phyloP scores from a whole-genome alignment of 1,140 invertebrate species.

The Babylonia areolata region DNA sequence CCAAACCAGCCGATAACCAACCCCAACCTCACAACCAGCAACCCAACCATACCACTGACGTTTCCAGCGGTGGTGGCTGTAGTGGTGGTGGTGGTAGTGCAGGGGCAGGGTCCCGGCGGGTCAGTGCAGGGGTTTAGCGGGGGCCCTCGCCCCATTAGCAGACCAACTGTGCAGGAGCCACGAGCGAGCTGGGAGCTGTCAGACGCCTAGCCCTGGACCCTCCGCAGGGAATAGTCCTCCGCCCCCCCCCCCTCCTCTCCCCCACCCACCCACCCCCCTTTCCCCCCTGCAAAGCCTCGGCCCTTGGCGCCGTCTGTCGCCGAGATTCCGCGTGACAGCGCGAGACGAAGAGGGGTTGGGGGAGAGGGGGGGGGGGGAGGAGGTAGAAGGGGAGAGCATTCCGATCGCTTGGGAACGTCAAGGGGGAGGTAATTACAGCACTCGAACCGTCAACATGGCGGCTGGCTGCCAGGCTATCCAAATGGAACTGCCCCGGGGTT shows the following conservation, averaged over 20 bases:
- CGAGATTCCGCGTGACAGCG: constrained; percentile 38
- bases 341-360: constrained; percentile 19
- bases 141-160: background rate
- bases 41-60: too few relatives aligned
- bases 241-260: background rate
- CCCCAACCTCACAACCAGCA: too few relatives aligned
- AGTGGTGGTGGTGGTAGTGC: too few relatives aligned
- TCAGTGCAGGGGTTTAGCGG: background rate
- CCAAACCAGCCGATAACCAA: too few relatives aligned
- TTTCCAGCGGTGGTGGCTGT: too few relatives aligned
- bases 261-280: background rate
- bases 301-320: constrained; percentile 40
- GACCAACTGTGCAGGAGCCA: background rate
- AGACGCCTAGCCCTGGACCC: background rate
- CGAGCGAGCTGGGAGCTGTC: background rate
- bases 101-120: background rate
- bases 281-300: constrained; percentile 25
- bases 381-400: background rate
- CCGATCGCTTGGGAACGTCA: constrained; percentile 22
- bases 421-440: constrained; percentile 40
- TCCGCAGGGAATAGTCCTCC: constrained; percentile 6
- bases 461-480: constrained; percentile 17
- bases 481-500: constrained; percentile 18
- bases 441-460: constrained; percentile 35
- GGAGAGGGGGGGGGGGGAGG: background rate